A percentile compares a stretch with the other conserved stretches of the same genome.
These are phyloP conservation scores for Botrylloides violaceus DNA, from an alignment of 23 tunicate genomes.

Conservation along the genomic window DNA sequence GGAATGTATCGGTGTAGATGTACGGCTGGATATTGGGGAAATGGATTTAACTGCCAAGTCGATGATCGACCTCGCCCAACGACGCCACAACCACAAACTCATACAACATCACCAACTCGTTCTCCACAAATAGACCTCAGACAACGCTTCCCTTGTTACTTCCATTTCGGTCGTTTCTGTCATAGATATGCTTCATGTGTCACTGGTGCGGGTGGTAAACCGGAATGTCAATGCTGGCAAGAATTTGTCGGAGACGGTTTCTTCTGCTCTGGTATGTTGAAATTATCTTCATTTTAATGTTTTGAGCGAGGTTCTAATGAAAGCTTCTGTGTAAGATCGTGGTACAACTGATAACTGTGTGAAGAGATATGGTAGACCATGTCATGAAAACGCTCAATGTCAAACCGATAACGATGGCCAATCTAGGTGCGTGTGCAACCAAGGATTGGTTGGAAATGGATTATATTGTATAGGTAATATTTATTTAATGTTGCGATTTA, in stretches of 20 bases:
- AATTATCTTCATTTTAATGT: not conserved
- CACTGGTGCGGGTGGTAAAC: not conserved
- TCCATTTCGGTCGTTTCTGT: not conserved
- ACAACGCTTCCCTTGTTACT: not conserved
- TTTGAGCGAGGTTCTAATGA: not conserved
- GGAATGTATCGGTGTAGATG: slow-evolving; percentile 13
- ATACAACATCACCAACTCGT: not conserved
- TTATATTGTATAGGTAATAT: not conserved
- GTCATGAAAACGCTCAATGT: slow-evolving; percentile 7
- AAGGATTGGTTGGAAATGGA: slow-evolving; percentile 14
- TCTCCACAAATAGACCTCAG: too few relatives aligned
- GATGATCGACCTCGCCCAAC: not conserved
- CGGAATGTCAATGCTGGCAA: not conserved
- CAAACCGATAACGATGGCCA: not conserved
- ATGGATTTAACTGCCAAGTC: slow-evolving; percentile 27
- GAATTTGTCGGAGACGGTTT: slow-evolving; percentile 19
- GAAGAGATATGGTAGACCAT: not conserved
- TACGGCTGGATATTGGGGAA: slow-evolving; percentile 10
- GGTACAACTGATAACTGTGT: not conserved
- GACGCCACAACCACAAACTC: not conserved
- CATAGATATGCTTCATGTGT: not conserved
- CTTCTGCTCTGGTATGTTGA: slow-evolving; percentile 1
- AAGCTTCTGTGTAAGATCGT: not conserved
- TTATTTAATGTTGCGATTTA: too few relatives aligned
- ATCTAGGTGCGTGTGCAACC: slow-evolving; percentile 1